phyloP scores from a whole-genome alignment of 2,888 invertebrate genomes.

The Lycophotia porphyrea region DNA sequence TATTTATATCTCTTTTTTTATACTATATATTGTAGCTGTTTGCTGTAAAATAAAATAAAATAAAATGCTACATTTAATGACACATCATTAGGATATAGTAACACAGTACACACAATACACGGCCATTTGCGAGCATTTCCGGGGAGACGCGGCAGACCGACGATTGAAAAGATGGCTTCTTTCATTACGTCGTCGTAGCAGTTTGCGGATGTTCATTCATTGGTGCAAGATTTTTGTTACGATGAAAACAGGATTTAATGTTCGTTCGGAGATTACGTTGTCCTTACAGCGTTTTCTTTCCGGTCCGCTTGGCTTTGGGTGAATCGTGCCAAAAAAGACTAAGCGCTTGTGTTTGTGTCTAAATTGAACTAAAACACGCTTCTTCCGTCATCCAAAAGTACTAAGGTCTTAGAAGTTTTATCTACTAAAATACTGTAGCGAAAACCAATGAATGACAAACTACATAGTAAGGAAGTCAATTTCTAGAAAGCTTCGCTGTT shows the following conservation, averaged over 20 bases:
- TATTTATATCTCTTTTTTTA: too few relatives aligned
- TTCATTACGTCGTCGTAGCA: constrained; percentile 4
- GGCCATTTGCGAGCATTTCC: constrained; percentile 35
- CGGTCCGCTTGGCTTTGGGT: not conserved
- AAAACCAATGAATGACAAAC: constrained; percentile 12
- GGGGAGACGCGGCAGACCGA: constrained; percentile 1
- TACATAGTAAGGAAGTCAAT: constrained; percentile 23
- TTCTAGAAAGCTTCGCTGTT: constrained; percentile 27
- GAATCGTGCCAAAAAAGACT: not conserved
- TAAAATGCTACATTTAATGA: constrained; percentile 9
- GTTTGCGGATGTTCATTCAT: not conserved
- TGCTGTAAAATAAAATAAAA: too few relatives aligned
- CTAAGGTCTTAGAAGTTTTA: not conserved
- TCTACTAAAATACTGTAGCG: not conserved
- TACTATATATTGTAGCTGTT: too few relatives aligned
- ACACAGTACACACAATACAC: constrained; percentile 12
- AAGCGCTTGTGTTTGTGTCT: not conserved
- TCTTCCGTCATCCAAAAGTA: not conserved
- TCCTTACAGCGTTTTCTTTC: not conserved
- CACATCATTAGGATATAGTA: constrained; percentile 4
- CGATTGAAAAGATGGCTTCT: constrained; percentile 35
- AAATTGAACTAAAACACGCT: not conserved
- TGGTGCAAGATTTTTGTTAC: not conserved
- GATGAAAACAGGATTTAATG: not conserved
- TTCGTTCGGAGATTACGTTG: not conserved